phyloP scores from a whole-genome alignment of 2,113 vertebrate species.

The Hydrochoerus hydrochaeris region DNA sequence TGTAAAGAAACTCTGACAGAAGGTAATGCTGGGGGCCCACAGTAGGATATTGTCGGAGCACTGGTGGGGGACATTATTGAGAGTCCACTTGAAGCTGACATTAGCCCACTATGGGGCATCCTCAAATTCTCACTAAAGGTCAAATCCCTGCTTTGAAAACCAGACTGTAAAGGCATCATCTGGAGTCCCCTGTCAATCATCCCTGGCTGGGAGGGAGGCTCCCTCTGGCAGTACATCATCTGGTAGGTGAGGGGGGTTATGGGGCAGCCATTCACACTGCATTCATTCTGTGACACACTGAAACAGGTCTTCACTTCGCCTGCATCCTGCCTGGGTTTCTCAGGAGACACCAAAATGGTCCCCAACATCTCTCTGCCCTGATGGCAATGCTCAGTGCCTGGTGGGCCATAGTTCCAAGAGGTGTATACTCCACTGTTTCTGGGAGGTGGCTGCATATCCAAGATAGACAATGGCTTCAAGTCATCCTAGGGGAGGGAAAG shows the following conservation, averaged over 20 bases:
- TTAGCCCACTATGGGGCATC: background rate
- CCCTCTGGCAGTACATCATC: background rate
- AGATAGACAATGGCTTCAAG: background rate
- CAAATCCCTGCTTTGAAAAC: background rate
- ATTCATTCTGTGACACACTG: background rate
- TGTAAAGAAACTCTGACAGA: background rate
- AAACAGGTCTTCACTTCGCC: background rate
- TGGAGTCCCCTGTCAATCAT: background rate
- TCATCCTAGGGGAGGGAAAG: constrained; percentile 39
- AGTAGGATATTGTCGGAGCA: background rate
- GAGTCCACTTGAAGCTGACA: background rate
- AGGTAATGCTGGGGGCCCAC: background rate
- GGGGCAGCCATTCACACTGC: background rate
- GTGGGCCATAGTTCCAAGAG: background rate
- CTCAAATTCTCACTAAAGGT: constrained; percentile 31
- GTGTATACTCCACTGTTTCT: background rate
- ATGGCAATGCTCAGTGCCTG: background rate
- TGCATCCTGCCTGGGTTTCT: background rate
- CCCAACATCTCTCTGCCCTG: background rate
- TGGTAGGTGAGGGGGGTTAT: constrained; percentile 6
- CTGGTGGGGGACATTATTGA: background rate
- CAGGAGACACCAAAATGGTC: background rate
- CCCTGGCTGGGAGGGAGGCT: background rate
- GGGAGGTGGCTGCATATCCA: background rate
- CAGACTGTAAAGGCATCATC: background rate